Conservation (phyloP, 2,888 invertebrate species). For the Cephalotes varians region DNA sequence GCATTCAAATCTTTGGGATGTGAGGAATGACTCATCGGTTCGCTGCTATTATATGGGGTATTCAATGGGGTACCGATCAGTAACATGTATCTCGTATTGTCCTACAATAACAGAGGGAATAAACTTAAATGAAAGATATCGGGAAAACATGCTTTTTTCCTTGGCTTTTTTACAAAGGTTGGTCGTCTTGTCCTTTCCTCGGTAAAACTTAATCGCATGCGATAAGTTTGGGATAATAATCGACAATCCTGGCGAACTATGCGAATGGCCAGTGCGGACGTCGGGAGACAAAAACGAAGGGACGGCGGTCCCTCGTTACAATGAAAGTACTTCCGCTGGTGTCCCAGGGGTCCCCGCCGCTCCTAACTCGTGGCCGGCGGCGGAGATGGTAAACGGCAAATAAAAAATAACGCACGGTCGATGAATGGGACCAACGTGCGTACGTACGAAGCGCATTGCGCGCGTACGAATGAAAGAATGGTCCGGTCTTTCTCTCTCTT, state of each 20-base stretch:
- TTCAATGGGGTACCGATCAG: background rate
- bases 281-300: slow-evolving; percentile 78
- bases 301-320: slow-evolving; percentile 77
- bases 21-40: background rate
- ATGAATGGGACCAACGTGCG: slow-evolving; percentile 75
- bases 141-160: background rate
- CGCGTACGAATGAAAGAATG: slow-evolving; percentile 80
- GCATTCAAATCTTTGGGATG: background rate
- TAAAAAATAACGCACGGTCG: slow-evolving; percentile 79
- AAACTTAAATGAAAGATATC: background rate
- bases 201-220: background rate
- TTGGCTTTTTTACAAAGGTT: background rate
- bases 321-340: slow-evolving; percentile 82
- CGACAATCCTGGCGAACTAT: slow-evolving; percentile 21
- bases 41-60: background rate
- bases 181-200: background rate
- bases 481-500: slow-evolving; percentile 49
- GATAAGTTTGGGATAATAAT: slow-evolving; percentile 5
- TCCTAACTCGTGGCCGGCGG: slow-evolving; percentile 69
- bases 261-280: slow-evolving; percentile 70
- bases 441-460: slow-evolving; percentile 54
- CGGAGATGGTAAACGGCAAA: slow-evolving; percentile 79
- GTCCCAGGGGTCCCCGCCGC: slow-evolving; percentile 71
- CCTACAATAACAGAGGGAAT: background rate
- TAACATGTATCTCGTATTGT: background rate